Evolutionary conservation across 2,888 invertebrate species (phyloP).

Genomic region (Hypomecis punctinalis): DNA sequence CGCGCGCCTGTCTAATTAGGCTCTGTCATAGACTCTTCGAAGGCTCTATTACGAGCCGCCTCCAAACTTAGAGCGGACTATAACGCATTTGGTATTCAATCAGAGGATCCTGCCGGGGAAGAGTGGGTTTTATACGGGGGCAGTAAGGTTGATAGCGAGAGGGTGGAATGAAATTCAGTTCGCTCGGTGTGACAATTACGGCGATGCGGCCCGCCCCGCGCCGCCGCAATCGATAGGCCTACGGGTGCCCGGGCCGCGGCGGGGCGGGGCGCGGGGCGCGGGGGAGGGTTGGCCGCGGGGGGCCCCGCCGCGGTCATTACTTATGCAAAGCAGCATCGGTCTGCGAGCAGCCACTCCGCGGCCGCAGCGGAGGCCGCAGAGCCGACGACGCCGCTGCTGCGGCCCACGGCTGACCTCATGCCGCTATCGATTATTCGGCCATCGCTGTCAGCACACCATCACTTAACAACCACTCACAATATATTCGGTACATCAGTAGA

Average conservation of each 20-base stretch:
- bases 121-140: slow-evolving; percentile 71
- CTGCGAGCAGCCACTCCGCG: slow-evolving; percentile 48
- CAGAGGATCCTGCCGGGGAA: slow-evolving; percentile 57
- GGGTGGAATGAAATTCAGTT: slow-evolving; percentile 73
- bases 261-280: slow-evolving; percentile 50
- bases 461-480: slow-evolving; percentile 2
- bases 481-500: slow-evolving; percentile 9
- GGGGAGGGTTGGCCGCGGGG: slow-evolving; percentile 33
- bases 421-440: slow-evolving; percentile 55
- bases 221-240: slow-evolving; percentile 89
- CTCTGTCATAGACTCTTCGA: slow-evolving; percentile 84
- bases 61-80: slow-evolving; percentile 82
- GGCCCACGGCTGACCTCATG: slow-evolving; percentile 34
- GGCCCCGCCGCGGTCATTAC: slow-evolving; percentile 65
- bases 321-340: slow-evolving; percentile 82
- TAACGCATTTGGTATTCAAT: slow-evolving; percentile 81
- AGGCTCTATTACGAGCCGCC: slow-evolving; percentile 83
- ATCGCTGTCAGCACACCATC: slow-evolving; percentile 12
- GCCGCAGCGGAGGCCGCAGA: slow-evolving; percentile 38
- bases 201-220: slow-evolving; percentile 84
- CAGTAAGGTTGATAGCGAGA: slow-evolving; percentile 75
- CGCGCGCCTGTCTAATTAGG: slow-evolving; percentile 84
- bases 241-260: slow-evolving; percentile 83
- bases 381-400: slow-evolving; percentile 26
- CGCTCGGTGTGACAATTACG: slow-evolving; percentile 84